phyloP scores from a whole-genome alignment of 2,888 invertebrate species.

The Amphimallon solstitiale region DNA sequence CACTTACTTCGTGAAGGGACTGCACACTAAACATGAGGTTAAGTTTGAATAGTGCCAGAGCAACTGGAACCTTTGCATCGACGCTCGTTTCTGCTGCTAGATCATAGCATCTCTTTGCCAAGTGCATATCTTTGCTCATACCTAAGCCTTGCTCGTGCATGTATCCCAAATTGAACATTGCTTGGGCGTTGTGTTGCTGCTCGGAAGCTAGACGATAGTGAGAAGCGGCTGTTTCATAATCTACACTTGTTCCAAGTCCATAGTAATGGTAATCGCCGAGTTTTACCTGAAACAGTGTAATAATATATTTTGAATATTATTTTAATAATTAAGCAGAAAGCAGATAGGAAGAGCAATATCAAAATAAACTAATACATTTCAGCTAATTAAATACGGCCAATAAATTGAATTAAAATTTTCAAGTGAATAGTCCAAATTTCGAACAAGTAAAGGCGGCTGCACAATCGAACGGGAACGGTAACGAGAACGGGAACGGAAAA shows the following conservation, averaged over 20 bases:
- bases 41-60: slow-evolving; percentile 87
- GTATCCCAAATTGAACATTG: slow-evolving; percentile 98
- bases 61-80: slow-evolving; percentile 94
- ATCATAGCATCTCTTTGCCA: slow-evolving; percentile 92
- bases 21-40: slow-evolving; percentile 79
- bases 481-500: no score
- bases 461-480: no score
- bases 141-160: slow-evolving; percentile 99
- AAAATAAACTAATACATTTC: no score
- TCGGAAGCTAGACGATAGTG: slow-evolving; percentile 94
- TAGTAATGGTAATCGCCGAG: slow-evolving; percentile 99
- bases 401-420: no score
- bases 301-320: no score
- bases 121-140: slow-evolving; percentile 86
- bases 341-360: no score
- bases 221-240: slow-evolving; percentile 91
- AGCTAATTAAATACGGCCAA: no score
- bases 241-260: slow-evolving; percentile 90
- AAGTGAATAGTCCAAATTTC: no score
- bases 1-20: slow-evolving; percentile 75
- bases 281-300: slow-evolving; percentile 71
- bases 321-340: no score
- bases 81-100: slow-evolving; percentile 91
- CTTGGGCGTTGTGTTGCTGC: slow-evolving; percentile 93
- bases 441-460: no score